Evolutionary conservation across 2,113 vertebrate species (phyloP).

Genomic region (Elgaria multicarinata): DNA sequence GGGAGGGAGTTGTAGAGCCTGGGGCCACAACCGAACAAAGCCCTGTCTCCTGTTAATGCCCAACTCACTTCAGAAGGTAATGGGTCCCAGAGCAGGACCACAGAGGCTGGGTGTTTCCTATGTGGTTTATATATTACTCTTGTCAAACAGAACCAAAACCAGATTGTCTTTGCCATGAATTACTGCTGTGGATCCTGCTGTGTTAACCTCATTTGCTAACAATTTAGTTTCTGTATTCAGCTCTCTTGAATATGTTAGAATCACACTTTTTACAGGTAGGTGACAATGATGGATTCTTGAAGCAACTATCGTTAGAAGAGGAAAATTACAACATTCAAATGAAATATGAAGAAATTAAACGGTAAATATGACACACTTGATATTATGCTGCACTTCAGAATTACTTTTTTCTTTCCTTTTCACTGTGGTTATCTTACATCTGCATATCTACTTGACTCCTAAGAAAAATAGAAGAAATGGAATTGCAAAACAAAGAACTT

Average conservation of each 20-base stretch:
- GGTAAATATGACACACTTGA: constrained; percentile 70
- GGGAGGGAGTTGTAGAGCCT: too few species aligned
- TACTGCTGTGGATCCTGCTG: constrained; percentile 1
- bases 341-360: constrained; percentile 79
- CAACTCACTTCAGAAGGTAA: background rate
- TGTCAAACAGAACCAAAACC: background rate
- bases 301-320: constrained; percentile 75
- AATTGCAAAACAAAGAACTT: constrained; percentile 84
- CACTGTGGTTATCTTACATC: background rate
- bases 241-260: constrained; percentile 3
- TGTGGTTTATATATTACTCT: constrained; percentile 13
- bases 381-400: constrained; percentile 11
- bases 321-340: constrained; percentile 78
- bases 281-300: constrained; percentile 63
- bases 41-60: background rate
- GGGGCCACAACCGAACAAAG: background rate
- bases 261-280: constrained; percentile 69
- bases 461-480: constrained; percentile 82
- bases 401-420: background rate
- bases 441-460: background rate
- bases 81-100: background rate
- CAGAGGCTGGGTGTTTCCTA: background rate
- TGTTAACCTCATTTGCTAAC: background rate
- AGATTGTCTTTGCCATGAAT: background rate
- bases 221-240: background rate